Evolutionary conservation across 2,797 vertebrate genomes (phyloP).

Genomic region (Oreonectes daqikongensis): DNA sequence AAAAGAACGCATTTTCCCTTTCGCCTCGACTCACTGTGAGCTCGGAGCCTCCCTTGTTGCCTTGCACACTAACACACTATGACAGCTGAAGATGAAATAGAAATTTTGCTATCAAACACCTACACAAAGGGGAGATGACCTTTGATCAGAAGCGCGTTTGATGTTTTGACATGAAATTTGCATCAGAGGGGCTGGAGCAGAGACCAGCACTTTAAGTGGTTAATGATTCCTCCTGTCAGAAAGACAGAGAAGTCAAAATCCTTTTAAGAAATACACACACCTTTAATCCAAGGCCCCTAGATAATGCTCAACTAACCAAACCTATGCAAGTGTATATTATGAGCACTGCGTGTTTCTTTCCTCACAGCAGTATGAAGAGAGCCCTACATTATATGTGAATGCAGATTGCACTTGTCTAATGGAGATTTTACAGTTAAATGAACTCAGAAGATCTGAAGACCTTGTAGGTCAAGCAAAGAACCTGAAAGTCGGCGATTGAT

Average conservation of each 20-base stretch:
- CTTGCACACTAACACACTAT: slow-evolving; percentile 75
- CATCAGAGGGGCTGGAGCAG: slow-evolving; percentile 79
- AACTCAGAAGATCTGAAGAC: slow-evolving; percentile 26
- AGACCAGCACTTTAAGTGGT: slow-evolving; percentile 72
- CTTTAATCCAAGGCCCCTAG: slow-evolving; percentile 72
- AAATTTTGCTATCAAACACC: slow-evolving; percentile 91
- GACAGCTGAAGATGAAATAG: slow-evolving; percentile 88
- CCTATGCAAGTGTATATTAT: slow-evolving; percentile 41
- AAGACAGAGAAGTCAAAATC: slow-evolving; percentile 84
- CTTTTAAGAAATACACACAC: slow-evolving; percentile 76
- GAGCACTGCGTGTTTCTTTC: background rate
- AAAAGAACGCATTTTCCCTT: slow-evolving; percentile 20
- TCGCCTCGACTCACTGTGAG: slow-evolving; percentile 34
- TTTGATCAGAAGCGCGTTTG: slow-evolving; percentile 89
- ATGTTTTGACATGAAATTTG: slow-evolving; percentile 92
- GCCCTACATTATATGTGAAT: background rate
- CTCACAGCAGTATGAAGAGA: background rate
- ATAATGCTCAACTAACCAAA: slow-evolving; percentile 68
- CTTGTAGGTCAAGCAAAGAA: slow-evolving; percentile 59
- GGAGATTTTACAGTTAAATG: slow-evolving; percentile 9
- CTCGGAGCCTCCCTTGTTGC: slow-evolving; percentile 62
- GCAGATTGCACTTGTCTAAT: background rate
- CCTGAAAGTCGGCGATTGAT: slow-evolving; percentile 70
- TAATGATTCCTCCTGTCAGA: slow-evolving; percentile 79
- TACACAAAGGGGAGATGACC: slow-evolving; percentile 89